Evolutionary conservation across 2,797 vertebrate species (phyloP).

Genomic region (Macropodus opercularis): DNA sequence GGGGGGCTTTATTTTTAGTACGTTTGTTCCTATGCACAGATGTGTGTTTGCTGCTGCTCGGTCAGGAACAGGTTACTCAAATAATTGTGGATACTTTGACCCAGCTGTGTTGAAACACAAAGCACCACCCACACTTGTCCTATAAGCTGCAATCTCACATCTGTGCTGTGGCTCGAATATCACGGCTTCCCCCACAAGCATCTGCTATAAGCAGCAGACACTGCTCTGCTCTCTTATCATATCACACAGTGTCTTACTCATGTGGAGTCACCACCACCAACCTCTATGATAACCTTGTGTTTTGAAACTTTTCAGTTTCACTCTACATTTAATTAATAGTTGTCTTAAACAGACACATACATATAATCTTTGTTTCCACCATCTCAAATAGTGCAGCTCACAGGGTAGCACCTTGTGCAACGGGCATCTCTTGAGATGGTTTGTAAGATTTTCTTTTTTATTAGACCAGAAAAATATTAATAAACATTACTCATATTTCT

Average conservation of each 20-base stretch:
- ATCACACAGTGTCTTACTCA: constrained; percentile 47
- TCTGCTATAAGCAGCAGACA: constrained; percentile 51
- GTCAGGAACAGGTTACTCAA: constrained; percentile 65
- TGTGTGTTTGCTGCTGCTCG: constrained; percentile 40
- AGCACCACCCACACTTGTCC: constrained; percentile 68
- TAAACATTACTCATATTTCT: no score
- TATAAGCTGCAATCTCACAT: constrained; percentile 69
- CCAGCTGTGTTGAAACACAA: constrained; percentile 58
- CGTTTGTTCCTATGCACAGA: constrained; percentile 44
- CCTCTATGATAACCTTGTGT: constrained; percentile 32
- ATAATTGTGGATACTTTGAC: constrained; percentile 61
- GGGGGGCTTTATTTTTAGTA: constrained; percentile 26
- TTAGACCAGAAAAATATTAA: no score
- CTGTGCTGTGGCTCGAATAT: constrained; percentile 76
- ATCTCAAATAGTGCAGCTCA: no score
- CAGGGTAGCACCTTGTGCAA: no score
- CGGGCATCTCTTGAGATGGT: no score
- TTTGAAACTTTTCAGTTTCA: no score
- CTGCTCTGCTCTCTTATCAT: constrained; percentile 31
- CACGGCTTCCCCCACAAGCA: constrained; percentile 56
- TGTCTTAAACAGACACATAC: no score
- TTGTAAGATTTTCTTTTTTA: no score
- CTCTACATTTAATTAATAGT: no score
- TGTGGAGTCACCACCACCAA: constrained; percentile 38
- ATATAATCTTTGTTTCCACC: no score